A percentile compares a stretch with the other conserved stretches of the same genome.
phyloP scores from a whole-genome alignment of 2,113 vertebrate species.

The Cygnus atratus region DNA sequence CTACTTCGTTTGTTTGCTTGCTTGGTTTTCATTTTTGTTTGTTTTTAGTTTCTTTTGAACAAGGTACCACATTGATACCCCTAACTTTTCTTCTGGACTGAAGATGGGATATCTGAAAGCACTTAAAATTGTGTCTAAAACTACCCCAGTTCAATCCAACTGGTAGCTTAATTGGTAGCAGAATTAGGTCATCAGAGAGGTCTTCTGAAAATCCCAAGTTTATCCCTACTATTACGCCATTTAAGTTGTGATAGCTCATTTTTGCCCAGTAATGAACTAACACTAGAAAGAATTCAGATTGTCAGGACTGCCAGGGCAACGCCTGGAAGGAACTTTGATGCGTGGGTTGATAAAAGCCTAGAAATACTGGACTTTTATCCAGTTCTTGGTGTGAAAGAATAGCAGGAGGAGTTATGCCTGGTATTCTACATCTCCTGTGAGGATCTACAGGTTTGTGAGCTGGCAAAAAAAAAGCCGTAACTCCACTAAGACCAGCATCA shows the following conservation, averaged over 20 bases:
- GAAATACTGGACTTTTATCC: neutral
- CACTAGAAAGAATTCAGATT: neutral
- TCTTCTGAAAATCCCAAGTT: neutral
- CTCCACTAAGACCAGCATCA: fast-evolving
- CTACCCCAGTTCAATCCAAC: neutral
- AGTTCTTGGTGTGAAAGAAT: neutral
- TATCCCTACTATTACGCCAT: neutral
- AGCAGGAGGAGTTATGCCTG: neutral
- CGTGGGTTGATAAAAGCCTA: neutral
- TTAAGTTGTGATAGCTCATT: neutral
- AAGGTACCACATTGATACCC: neutral
- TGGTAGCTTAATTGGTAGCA: neutral
- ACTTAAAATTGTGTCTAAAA: neutral
- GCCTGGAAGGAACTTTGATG: neutral
- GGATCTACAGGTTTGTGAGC: neutral
- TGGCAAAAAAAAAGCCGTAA: neutral
- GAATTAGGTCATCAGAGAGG: neutral
- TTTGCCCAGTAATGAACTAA: neutral
- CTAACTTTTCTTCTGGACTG: neutral
- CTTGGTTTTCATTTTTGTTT: neutral
- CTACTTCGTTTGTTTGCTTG: neutral
- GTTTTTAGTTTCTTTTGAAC: neutral
- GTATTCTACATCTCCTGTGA: neutral
- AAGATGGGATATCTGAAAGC: neutral
- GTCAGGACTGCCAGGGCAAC: neutral